A percentile compares a stretch with the other conserved stretches of the same genome.
Evolutionary conservation across 2,888 invertebrate species (phyloP).

Genomic region (Diarsia brunnea): DNA sequence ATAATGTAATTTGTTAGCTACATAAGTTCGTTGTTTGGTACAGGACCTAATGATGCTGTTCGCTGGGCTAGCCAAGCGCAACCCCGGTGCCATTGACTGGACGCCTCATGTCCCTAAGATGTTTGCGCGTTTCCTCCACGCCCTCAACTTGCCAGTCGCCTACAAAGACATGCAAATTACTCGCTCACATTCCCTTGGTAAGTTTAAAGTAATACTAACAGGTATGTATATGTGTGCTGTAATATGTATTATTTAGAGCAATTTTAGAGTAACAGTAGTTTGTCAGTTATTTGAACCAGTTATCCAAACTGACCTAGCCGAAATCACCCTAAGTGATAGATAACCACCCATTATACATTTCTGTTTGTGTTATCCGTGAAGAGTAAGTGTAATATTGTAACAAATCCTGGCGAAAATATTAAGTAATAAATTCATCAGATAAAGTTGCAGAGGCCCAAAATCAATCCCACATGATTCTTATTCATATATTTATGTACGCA

Average conservation of each 20-base stretch:
- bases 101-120: constrained; percentile 94
- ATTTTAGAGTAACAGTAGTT: too few species aligned
- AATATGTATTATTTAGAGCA: too few species aligned
- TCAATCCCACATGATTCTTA: background rate
- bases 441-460: too few species aligned
- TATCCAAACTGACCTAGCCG: too few species aligned
- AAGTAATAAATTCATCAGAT: too few species aligned
- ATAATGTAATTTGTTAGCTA: background rate
- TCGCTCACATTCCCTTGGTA: constrained; percentile 89
- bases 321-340: too few species aligned
- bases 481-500: constrained; percentile 21
- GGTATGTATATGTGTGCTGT: too few species aligned
- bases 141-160: constrained; percentile 94
- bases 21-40: constrained; percentile 44
- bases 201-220: constrained; percentile 43
- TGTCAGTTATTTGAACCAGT: background rate
- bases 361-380: too few species aligned
- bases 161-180: constrained; percentile 92
- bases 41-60: constrained; percentile 94
- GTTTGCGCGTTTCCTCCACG: constrained; percentile 93
- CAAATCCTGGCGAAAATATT: too few species aligned
- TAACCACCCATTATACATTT: too few species aligned
- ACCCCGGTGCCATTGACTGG: constrained; percentile 97
- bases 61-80: constrained; percentile 93
- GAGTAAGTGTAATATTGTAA: too few species aligned